Evolutionary conservation across 2,797 vertebrate genomes (phyloP).

Genomic region (Spondyliosoma cantharus): DNA sequence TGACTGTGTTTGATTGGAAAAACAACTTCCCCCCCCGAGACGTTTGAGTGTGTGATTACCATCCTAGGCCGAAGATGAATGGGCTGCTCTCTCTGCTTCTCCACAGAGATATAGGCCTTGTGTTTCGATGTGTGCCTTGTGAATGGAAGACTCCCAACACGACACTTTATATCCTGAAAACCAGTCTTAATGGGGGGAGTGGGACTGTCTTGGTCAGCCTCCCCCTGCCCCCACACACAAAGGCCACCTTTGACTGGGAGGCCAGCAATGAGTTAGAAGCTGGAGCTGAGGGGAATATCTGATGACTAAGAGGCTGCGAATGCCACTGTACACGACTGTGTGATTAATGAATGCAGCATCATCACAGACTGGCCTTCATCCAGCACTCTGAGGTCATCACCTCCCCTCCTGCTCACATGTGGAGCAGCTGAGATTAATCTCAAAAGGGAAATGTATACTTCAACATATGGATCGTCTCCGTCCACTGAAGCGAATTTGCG

Average conservation of each 20-base stretch:
- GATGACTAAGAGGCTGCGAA: slow-evolving; percentile 82
- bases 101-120: slow-evolving; percentile 67
- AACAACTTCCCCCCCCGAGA: slow-evolving; percentile 42
- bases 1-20: slow-evolving; percentile 53
- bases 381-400: slow-evolving; percentile 61
- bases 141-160: slow-evolving; percentile 66
- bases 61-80: slow-evolving; percentile 66
- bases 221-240: slow-evolving; percentile 59
- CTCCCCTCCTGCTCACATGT: slow-evolving; percentile 32
- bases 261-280: slow-evolving; percentile 65
- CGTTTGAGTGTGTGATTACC: slow-evolving; percentile 42
- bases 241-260: slow-evolving; percentile 77
- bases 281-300: slow-evolving; percentile 75
- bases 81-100: slow-evolving; percentile 57
- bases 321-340: slow-evolving; percentile 70
- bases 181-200: slow-evolving; percentile 58
- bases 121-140: slow-evolving; percentile 66
- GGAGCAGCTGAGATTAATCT: slow-evolving; percentile 39
- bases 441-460: slow-evolving; percentile 28
- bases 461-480: slow-evolving; percentile 30
- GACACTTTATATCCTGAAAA: slow-evolving; percentile 71
- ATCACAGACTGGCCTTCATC: slow-evolving; percentile 69
- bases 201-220: slow-evolving; percentile 59
- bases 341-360: slow-evolving; percentile 81
- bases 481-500: slow-evolving; percentile 30